A percentile compares a stretch with the other conserved stretches of the same genome.
Evolutionary conservation across 2,888 invertebrate species (phyloP).

Genomic region (Drosophila phalerata): DNA sequence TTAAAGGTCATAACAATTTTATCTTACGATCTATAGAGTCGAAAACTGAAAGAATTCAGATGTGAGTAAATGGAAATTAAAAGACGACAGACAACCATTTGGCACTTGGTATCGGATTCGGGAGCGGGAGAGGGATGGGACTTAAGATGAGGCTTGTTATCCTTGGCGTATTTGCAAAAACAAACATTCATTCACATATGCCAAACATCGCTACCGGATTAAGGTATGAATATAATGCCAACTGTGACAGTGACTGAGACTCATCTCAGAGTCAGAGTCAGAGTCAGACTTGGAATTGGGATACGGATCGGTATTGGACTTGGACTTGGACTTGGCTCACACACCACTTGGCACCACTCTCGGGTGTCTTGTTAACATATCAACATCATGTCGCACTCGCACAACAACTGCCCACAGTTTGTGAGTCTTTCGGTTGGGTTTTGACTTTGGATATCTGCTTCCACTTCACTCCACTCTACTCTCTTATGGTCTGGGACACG

Average conservation of each 20-base stretch:
- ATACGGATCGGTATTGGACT: constrained; percentile 15
- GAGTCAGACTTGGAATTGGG: constrained; percentile 17
- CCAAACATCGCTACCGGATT: constrained; percentile 80
- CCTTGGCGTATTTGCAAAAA: constrained; percentile 72
- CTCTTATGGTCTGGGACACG: constrained; percentile 20
- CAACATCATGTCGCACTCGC: constrained; percentile 82
- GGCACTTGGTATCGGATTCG: constrained; percentile 29
- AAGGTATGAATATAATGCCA: constrained; percentile 66
- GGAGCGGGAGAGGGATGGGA: background rate
- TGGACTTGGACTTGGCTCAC: constrained; percentile 26
- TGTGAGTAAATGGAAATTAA: constrained; percentile 52
- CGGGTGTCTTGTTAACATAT: constrained; percentile 82
- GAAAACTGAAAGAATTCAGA: constrained; percentile 8
- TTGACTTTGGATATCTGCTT: constrained; percentile 28
- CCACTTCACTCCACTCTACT: constrained; percentile 13
- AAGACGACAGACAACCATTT: constrained; percentile 29
- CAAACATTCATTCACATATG: constrained; percentile 78
- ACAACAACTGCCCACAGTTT: constrained; percentile 59
- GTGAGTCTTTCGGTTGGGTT: constrained; percentile 8
- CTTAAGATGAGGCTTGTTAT: constrained; percentile 57
- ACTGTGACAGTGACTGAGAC: constrained; percentile 70
- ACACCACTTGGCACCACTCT: constrained; percentile 81
- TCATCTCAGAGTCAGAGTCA: constrained; percentile 17
- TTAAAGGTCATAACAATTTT: constrained; percentile 36
- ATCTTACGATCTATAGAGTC: constrained; percentile 33